Conservation (phyloP, 2,113 vertebrate genomes). For the Coryphaenoides rupestris region DNA sequence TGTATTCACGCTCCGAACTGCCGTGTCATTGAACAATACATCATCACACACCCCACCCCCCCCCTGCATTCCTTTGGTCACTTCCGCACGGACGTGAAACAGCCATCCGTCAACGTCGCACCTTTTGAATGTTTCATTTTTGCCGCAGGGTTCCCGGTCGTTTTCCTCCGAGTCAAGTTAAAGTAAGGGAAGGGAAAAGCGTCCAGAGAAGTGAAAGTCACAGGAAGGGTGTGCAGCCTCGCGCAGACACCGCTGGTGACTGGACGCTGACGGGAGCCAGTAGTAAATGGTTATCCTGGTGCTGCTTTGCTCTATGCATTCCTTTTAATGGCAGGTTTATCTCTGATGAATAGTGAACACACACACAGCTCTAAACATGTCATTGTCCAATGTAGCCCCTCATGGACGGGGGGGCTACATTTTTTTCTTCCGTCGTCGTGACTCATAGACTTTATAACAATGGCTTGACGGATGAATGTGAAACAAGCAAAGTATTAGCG, state of each 20-base stretch:
- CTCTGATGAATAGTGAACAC: too few relatives aligned
- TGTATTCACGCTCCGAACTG: conserved; percentile 53
- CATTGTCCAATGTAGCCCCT: too few relatives aligned
- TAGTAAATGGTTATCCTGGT: too few relatives aligned
- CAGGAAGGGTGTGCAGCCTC: not conserved
- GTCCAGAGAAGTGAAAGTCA: not conserved
- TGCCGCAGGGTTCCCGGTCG: conserved; percentile 39
- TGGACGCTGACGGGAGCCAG: not conserved
- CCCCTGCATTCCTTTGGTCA: conserved; percentile 48
- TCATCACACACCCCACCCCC: conserved; percentile 46
- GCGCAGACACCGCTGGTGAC: not conserved
- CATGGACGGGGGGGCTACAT: conserved; percentile 8
- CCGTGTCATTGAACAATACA: conserved; percentile 68
- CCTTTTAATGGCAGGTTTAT: not conserved
- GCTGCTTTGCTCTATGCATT: not conserved
- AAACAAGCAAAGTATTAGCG: conserved; percentile 45
- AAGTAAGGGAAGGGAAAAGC: conserved; percentile 7
- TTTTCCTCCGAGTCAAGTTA: conserved; percentile 37
- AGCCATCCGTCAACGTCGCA: conserved; percentile 65
- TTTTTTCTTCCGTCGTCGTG: not conserved
- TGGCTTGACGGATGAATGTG: conserved; percentile 48
- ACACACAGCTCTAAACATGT: not conserved
- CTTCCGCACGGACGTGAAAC: conserved; percentile 57
- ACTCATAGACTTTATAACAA: conserved; percentile 39
- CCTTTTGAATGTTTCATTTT: conserved; percentile 63